Evolutionary conservation across 2,113 vertebrate species (phyloP), one percentile per base, ranked within the genome.

Genomic region (Electrona antarctica): DNA sequence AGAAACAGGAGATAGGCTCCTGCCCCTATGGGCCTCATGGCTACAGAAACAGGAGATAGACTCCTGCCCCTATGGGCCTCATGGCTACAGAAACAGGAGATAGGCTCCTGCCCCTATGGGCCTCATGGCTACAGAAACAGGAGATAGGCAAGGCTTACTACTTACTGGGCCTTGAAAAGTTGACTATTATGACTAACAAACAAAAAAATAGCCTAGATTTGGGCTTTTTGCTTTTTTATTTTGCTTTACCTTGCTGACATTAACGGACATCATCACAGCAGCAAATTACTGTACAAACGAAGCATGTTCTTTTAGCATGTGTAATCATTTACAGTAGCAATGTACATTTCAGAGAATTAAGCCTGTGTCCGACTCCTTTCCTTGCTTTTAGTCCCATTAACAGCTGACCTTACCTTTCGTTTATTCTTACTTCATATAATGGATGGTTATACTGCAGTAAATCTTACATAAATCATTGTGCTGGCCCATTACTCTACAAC

Each of bases 241-340:
- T 76, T 59, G n/a, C n/a, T 67, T 82, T 76, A 83, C 62, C 84
- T 74, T 21, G 21, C 66, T 73, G 60, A 80, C 79, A 86, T 64
- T 29, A 78, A 78, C 71, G 69, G 69, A 82, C 67, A 78, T 82
- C 67, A 77, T 76, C 60, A 86, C 82, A 86, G 80, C 47, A 76
- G 10, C 77, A 90, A 82, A 78, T 77, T 77, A 74, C 56, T 78
- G 33, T 83, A 82, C 55, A 70, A 73, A 57, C 41, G 72, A 85
- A 81, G 29, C 48, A 70, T 14, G 33, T 74, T 67, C 21, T 72
- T 74, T 84, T 86, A 76, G 83, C 86, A 83, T 82, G 61, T 64
- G 21, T 59, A 74, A 62, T 77, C 56, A 65, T 48, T 71, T 64
- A 41, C 33, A 29, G 33, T 14, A 15, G 21, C 46, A 72, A 58